Evolutionary conservation across 2,888 invertebrate genomes (phyloP), one percentile per base, ranked within the genome.

Genomic region (Unio pictorum): DNA sequence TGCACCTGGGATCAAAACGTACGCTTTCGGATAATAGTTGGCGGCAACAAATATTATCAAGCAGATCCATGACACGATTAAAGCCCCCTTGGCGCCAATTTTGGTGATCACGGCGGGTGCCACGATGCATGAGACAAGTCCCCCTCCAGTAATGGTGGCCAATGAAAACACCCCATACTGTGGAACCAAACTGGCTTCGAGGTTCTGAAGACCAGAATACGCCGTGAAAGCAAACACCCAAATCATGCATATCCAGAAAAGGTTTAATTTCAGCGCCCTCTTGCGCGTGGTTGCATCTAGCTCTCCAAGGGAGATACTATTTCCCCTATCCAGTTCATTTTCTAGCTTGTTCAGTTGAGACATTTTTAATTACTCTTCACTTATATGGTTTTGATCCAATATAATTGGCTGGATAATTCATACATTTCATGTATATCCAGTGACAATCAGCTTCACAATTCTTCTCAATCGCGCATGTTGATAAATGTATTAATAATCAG

Each of bases 171-270:
- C 75, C 20, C 83, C 83, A 26, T 78, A 68, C 23, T 72, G 74
- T 1, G 79, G 78, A 58, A 79, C 80, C 20, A 83, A 67, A 55
- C 78, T 78, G 11, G 76, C 71, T 66, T 83, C 81, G 11, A 83
- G 64, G 61, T 83, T 81, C 45, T 45, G 45, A 45, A 45, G 45
- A 45, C 81, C 81, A 4, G 80, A 79, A 58, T 76, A 83, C 0
- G 83, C 80, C 0, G 83, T 83, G 63, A 79, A 81, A 17, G 81
- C 75, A 55, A 83, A 81, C 45, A 83, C 65, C 83, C 81, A 81
- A 30, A 80, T 71, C 15, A 80, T 28, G 61, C 81, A 79, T 15
- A 81, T 72, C 66, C 77, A 76, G 5, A 68, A 70, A 20, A 79
- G 73, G 57, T 75, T 82, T 56, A 74, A 56, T 28, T 68, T 23